These are phyloP conservation scores for Globia sparganii DNA, from an alignment of 2,888 invertebrate species.

Conservation along the genomic window DNA sequence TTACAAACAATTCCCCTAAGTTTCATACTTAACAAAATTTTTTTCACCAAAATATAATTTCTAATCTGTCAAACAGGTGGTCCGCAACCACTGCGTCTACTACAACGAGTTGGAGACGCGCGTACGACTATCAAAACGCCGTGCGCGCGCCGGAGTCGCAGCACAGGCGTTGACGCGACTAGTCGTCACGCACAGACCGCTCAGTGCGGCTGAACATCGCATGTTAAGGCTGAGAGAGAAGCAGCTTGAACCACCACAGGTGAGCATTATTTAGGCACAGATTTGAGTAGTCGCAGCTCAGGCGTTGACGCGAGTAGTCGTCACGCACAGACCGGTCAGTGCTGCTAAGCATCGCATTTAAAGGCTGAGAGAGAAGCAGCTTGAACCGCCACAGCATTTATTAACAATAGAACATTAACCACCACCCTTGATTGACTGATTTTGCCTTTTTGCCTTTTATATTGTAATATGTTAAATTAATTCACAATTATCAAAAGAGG, in stretches of 20 bases:
- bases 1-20: neutral
- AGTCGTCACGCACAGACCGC: conserved; percentile 96
- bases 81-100: conserved; percentile 96
- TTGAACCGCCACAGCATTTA: conserved; percentile 93
- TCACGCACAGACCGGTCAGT: conserved; percentile 95
- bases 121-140: conserved; percentile 97
- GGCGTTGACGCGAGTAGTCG: conserved; percentile 95
- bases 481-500: neutral
- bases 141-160: conserved; percentile 91
- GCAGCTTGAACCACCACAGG: conserved; percentile 96
- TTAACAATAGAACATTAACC: neutral
- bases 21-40: neutral
- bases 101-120: conserved; percentile 99
- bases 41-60: neutral
- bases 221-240: conserved; percentile 96
- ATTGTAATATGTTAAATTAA: neutral
- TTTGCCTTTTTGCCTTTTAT: neutral
- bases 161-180: conserved; percentile 94
- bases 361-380: conserved; percentile 95
- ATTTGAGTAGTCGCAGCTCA: conserved; percentile 82
- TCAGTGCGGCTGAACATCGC: conserved; percentile 95
- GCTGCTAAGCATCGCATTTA: conserved; percentile 95
- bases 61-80: conserved; percentile 85
- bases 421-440: neutral
- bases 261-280: conserved; percentile 48